phyloP scores from a whole-genome alignment of 2,888 invertebrate species.

The Gortyna flavago region DNA sequence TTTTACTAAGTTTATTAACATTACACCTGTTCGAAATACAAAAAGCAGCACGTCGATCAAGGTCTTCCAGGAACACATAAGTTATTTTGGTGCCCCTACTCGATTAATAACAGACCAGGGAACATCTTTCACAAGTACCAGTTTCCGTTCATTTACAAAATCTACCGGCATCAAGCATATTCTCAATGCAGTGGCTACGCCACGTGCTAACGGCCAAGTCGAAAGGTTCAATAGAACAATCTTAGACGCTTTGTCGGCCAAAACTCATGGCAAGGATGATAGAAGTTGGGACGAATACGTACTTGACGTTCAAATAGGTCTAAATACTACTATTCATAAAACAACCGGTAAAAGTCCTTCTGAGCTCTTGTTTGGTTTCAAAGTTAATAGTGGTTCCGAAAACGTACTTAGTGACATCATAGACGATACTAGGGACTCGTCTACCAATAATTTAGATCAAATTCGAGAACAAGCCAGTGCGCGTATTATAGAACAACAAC shows the following conservation, averaged over 20 bases:
- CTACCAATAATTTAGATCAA: too few species aligned
- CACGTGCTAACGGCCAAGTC: background rate
- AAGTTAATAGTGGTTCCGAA: too few species aligned
- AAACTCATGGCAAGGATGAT: too few species aligned
- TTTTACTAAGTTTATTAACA: background rate
- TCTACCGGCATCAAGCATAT: background rate
- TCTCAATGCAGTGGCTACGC: background rate
- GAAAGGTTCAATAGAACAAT: background rate
- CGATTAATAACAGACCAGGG: background rate
- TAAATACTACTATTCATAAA: too few species aligned
- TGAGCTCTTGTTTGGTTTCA: too few species aligned
- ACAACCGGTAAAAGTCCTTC: too few species aligned
- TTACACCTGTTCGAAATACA: slow-evolving; percentile 1
- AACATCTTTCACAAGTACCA: background rate
- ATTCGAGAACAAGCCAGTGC: too few species aligned
- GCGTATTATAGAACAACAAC: background rate
- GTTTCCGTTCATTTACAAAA: background rate
- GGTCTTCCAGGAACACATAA: background rate
- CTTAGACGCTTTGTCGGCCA: too few species aligned
- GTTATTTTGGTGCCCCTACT: slow-evolving; percentile 1
- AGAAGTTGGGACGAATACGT: too few species aligned
- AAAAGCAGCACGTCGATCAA: background rate
- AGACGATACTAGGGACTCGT: too few species aligned
- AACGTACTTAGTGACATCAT: too few species aligned
- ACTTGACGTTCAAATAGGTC: too few species aligned